Percentiles rank a stretch among this genome's conserved stretches.
Conservation (phyloP, 1,140 invertebrate genomes). For the Gerris buenoi region DNA sequence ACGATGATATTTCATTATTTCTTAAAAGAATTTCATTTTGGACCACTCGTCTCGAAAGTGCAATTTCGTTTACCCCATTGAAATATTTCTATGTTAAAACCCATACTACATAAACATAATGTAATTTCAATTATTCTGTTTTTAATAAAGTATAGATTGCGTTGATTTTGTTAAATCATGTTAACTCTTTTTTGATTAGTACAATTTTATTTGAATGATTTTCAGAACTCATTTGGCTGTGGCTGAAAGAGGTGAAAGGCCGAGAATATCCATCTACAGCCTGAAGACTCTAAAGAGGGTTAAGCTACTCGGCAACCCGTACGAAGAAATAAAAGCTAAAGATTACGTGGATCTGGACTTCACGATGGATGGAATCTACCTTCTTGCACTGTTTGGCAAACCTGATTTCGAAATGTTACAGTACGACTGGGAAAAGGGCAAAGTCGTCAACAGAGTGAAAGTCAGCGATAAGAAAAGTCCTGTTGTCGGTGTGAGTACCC, state of each 20-base stretch:
- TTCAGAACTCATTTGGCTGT: conserved; percentile 39
- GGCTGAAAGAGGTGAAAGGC: conserved; percentile 35
- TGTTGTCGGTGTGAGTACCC: not conserved
- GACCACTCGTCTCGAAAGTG: too few relatives aligned
- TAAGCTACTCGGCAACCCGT: conserved; percentile 42
- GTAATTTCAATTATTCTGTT: too few relatives aligned
- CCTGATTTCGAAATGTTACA: conserved; percentile 65
- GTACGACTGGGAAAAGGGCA: conserved; percentile 72
- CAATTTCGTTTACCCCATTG: too few relatives aligned
- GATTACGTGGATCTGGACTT: conserved; percentile 60
- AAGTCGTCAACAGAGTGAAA: conserved; percentile 32
- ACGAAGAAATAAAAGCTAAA: conserved; percentile 27
- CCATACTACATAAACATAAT: too few relatives aligned
- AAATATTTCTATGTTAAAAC: too few relatives aligned
- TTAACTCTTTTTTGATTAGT: too few relatives aligned
- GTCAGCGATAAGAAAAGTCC: not conserved
- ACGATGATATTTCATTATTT: too few relatives aligned
- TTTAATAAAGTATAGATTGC: too few relatives aligned
- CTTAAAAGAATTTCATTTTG: too few relatives aligned
- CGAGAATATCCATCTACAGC: conserved; percentile 48
- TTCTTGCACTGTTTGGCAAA: conserved; percentile 59
- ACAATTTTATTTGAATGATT: too few relatives aligned
- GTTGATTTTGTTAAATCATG: too few relatives aligned
- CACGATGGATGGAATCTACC: conserved; percentile 57
- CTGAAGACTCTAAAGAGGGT: conserved; percentile 41